Conservation (phyloP, 2,113 vertebrate species). For the Eptesicus fuscus region DNA sequence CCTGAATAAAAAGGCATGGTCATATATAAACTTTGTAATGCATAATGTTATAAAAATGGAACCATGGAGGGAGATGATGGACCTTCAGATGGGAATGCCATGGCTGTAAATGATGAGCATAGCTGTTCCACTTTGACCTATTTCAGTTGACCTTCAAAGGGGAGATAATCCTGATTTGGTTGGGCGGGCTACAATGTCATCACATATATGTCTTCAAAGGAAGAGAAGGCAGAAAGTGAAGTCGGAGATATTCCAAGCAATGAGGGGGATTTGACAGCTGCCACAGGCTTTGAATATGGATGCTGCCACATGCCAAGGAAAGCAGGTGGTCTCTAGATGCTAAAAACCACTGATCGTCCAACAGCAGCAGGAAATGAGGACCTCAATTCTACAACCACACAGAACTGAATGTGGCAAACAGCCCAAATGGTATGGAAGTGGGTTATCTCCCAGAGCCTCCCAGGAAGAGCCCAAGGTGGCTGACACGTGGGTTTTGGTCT, state of each 20-base stretch:
- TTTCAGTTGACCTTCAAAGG: neutral
- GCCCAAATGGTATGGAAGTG: neutral
- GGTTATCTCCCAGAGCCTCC: neutral
- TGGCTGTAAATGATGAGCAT: neutral
- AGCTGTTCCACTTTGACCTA: neutral
- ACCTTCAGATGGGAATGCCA: rapidly evolving
- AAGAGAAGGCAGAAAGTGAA: neutral
- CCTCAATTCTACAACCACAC: neutral
- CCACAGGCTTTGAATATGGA: neutral
- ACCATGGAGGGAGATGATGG: rapidly evolving
- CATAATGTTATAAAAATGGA: rapidly evolving
- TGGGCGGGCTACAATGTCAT: neutral
- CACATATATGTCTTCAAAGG: neutral
- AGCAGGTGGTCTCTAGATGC: neutral
- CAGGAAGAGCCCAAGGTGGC: neutral
- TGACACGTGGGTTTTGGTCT: neutral
- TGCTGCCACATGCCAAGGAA: neutral
- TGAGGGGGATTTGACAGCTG: neutral
- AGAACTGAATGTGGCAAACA: neutral
- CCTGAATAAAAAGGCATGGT: neutral
- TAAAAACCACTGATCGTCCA: neutral
- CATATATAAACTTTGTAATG: no score
- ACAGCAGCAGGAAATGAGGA: neutral
- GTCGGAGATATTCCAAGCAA: neutral
- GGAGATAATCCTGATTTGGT: neutral